Base-by-base conservation (phyloP, 2,888 invertebrate genomes). In the Tetragnatha montana region DNA sequence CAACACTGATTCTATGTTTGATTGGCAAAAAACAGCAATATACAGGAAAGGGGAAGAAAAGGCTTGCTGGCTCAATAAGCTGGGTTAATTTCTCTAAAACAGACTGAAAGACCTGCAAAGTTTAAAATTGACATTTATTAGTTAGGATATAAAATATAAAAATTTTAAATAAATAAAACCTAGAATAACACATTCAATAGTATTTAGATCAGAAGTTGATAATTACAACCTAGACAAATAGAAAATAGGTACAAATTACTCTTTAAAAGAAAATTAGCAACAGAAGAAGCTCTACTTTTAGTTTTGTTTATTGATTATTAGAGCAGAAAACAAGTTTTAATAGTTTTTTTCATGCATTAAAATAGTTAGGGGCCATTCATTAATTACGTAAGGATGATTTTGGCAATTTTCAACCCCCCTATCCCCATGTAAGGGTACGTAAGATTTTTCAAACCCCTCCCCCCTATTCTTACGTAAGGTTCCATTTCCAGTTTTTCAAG, bases 11-110 rank as follows among this genome's bases (percentile, higher is more conserved):
- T 21, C 74, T 75, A 50, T 84, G 74, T 22, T 71, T 19, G 49
- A 84, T 73, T 50, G 19, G 68, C 35, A 88, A 50, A 12, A 80
- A 6, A 69, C 74, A 68, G 21, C 68, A 49, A 70, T 74, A 80
- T 70, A 88, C 80, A n/a, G 88, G 88, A 19, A 83, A 88, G 4
- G 83, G 35, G 21, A 68, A 47, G 14, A 79, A n/a, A 7, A 80
- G 78, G 49, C 68, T 69, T 19, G 68, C 22, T 12, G 51, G 35
- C n/a, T 80, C 50, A 74, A 88, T 49, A 6, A 88, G 22, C 8
- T 6, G 6, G 19, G 60, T 21, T 21, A 80, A 75, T 21, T 68
- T 22, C 3, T 80, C 35, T 51, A 69, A 19, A 21, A 68, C 21
- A 74, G 35, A 6, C 68, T 60, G 50, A 79, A 80, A 80, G n/a